phyloP scores from a whole-genome alignment of 2,797 vertebrate species.

The Chanos chanos region DNA sequence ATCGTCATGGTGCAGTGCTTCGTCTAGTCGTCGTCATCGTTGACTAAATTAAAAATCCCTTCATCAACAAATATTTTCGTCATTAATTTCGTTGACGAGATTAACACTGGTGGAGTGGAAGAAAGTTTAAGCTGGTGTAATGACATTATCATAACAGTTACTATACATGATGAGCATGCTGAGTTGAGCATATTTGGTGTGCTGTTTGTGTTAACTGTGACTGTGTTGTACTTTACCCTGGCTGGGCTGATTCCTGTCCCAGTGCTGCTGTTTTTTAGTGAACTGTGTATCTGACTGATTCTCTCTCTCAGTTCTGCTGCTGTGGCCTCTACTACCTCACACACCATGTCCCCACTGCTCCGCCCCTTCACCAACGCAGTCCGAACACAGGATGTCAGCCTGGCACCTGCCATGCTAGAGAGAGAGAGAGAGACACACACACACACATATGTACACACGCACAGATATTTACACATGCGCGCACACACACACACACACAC shows the following conservation, averaged over 20 bases:
- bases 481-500: not conserved
- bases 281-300: conserved; percentile 77
- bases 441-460: not conserved
- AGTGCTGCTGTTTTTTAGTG: conserved; percentile 56
- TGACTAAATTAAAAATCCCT: no score
- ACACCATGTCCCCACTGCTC: conserved; percentile 73
- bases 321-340: conserved; percentile 72
- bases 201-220: not conserved
- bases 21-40: no score
- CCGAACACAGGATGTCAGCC: conserved; percentile 80
- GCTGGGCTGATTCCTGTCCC: conserved; percentile 83
- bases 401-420: conserved; percentile 77
- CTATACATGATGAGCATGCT: not conserved
- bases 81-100: no score
- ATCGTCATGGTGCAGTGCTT: no score
- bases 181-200: not conserved
- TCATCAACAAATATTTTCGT: no score
- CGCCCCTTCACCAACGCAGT: conserved; percentile 82
- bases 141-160: no score
- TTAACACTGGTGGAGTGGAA: no score
- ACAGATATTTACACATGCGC: not conserved
- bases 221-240: conserved; percentile 73
- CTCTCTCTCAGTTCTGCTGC: conserved; percentile 76
- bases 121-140: no score
- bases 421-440: not conserved